Evolutionary conservation across 2,113 vertebrate species (phyloP).

Genomic region (Festucalex cinctus): DNA sequence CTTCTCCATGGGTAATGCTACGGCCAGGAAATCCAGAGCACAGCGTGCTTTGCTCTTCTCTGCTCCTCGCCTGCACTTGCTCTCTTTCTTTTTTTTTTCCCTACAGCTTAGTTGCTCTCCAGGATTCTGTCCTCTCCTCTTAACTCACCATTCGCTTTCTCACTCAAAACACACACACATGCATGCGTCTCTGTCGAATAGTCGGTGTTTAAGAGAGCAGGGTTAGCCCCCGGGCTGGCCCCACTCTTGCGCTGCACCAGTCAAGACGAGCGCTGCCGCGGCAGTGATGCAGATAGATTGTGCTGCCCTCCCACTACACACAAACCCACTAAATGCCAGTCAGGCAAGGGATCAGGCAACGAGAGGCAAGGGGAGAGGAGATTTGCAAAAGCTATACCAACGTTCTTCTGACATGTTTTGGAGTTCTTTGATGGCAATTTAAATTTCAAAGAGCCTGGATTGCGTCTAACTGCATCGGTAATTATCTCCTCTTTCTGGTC

Average conservation of each 20-base stretch:
- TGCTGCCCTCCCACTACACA: conserved; percentile 44
- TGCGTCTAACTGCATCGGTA: conserved; percentile 35
- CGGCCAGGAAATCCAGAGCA: conserved; percentile 59
- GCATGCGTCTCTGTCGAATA: conserved; percentile 3
- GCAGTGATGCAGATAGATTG: conserved; percentile 86
- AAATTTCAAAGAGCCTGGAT: too few species aligned
- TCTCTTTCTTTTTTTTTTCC: conserved; percentile 29
- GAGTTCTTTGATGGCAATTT: conserved; percentile 38
- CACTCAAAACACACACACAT: conserved; percentile 16
- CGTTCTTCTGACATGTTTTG: conserved; percentile 75
- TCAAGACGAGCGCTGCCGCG: conserved; percentile 65
- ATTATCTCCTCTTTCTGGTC: conserved; percentile 64
- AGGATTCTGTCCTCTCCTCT: conserved; percentile 46
- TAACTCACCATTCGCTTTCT: conserved; percentile 17
- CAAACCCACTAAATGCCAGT: conserved; percentile 68
- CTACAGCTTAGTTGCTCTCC: conserved; percentile 52
- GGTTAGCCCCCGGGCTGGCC: conserved; percentile 70
- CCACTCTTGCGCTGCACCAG: conserved; percentile 81
- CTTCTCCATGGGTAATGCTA: conserved; percentile 86
- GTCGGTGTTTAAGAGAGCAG: conserved; percentile 33
- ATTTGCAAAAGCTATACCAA: conserved; percentile 77
- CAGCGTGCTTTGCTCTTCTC: conserved; percentile 49
- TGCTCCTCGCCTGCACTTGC: conserved; percentile 28
- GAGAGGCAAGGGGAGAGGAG: conserved; percentile 52
- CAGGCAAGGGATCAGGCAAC: conserved; percentile 44